These are phyloP conservation scores for Theonella swinhoei DNA, from an alignment of 37 sponge, comb jelly and placozoan species.

Conservation along the genomic window DNA sequence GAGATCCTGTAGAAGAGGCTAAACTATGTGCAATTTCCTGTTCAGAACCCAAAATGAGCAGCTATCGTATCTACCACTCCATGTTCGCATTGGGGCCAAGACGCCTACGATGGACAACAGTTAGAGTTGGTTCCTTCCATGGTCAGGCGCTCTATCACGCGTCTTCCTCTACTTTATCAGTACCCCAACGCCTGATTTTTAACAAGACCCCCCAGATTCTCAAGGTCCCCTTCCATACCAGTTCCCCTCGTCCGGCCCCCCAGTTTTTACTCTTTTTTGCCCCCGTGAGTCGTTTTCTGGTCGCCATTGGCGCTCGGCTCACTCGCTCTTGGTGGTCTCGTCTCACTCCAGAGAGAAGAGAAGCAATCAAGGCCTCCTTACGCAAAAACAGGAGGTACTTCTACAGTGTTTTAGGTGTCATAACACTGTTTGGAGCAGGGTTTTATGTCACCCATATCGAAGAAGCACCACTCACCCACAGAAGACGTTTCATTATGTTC, in stretches of 20 bases:
- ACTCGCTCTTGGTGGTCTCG: constrained; percentile 36
- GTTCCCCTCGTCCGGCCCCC: background rate
- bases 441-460: constrained; percentile 56
- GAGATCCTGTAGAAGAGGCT: too few relatives aligned
- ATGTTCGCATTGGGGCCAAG: too few relatives aligned
- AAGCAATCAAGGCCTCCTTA: background rate
- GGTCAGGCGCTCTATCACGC: too few relatives aligned
- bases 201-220: too few relatives aligned
- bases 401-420: constrained; percentile 22
- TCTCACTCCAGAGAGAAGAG: constrained; percentile 34
- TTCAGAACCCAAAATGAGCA: too few relatives aligned
- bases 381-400: background rate
- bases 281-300: constrained; percentile 40
- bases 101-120: too few relatives aligned
- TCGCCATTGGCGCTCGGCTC: constrained; percentile 24
- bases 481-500: constrained; percentile 62
- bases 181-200: too few relatives aligned
- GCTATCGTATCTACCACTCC: too few relatives aligned
- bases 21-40: too few relatives aligned
- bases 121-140: too few relatives aligned
- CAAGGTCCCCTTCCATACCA: constrained; percentile 9
- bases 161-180: too few relatives aligned
- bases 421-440: background rate
- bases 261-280: constrained; percentile 12
- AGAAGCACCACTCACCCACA: constrained; percentile 50